phyloP scores from a whole-genome alignment of 2,797 vertebrate species.

The Xenopus petersii region DNA sequence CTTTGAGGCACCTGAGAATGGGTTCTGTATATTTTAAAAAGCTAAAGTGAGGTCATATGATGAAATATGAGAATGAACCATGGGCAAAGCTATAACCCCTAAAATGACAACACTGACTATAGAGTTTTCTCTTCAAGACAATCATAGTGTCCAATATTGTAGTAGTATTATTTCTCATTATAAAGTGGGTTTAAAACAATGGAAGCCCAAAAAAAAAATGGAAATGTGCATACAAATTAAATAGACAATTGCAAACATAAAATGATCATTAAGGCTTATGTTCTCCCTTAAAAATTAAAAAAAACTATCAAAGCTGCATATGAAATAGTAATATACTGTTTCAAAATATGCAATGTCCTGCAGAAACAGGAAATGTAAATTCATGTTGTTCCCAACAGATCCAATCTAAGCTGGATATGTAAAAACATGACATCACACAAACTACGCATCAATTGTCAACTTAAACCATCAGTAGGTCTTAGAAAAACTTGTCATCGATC shows the following conservation, averaged over 20 bases:
- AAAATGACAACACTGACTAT: too few relatives aligned
- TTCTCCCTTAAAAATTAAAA: conserved; percentile 55
- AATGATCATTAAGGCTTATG: conserved; percentile 54
- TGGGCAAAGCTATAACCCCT: too few relatives aligned
- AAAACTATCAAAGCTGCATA: conserved; percentile 61
- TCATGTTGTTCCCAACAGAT: conserved; percentile 59
- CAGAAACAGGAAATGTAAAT: conserved; percentile 64
- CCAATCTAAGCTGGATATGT: conserved; percentile 62
- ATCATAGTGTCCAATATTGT: neutral
- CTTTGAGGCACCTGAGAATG: neutral
- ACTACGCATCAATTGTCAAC: conserved; percentile 48
- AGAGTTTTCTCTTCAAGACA: neutral
- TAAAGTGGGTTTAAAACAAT: conserved; percentile 30
- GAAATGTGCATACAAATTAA: conserved; percentile 35
- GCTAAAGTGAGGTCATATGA: too few relatives aligned
- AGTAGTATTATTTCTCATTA: too few relatives aligned
- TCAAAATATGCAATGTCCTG: conserved; percentile 62
- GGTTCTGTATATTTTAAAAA: too few relatives aligned
- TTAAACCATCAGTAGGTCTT: conserved; percentile 54
- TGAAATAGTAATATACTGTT: conserved; percentile 62
- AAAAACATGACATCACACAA: conserved; percentile 56
- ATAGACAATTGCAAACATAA: conserved; percentile 51
- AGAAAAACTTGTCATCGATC: conserved; percentile 98
- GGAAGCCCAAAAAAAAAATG: conserved; percentile 52
- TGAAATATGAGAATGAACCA: too few relatives aligned